These are phyloP conservation scores for Setipinna tenuifilis DNA, from an alignment of 2,797 vertebrate species.

Conservation along the genomic window DNA sequence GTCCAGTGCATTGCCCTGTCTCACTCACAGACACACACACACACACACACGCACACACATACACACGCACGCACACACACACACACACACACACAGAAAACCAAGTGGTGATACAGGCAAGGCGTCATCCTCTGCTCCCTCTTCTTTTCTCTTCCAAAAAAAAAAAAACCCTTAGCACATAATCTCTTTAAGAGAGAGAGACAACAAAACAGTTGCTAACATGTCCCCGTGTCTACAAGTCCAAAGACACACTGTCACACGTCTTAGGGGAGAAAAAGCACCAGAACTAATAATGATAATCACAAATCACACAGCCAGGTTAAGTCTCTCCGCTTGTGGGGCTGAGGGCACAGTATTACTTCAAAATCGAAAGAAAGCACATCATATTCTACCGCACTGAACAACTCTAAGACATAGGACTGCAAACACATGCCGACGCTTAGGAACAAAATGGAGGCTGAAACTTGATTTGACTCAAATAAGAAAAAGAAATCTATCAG, in stretches of 20 bases:
- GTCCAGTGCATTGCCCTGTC: too few relatives aligned
- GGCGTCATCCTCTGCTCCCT: background rate
- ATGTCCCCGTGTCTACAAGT: background rate
- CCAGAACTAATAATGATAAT: background rate
- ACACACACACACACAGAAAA: background rate
- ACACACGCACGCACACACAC: background rate
- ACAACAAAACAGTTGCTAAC: background rate
- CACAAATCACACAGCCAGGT: background rate
- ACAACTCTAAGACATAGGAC: constrained; percentile 17
- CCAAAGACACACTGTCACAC: background rate
- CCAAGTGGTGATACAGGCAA: background rate
- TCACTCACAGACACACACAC: too few relatives aligned
- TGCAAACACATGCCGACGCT: constrained; percentile 7
- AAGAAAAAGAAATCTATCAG: background rate
- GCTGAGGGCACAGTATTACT: constrained; percentile 10
- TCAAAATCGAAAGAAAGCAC: background rate
- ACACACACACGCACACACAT: background rate
- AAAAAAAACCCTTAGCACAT: background rate
- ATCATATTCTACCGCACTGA: background rate
- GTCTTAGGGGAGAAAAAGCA: background rate
- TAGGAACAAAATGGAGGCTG: background rate
- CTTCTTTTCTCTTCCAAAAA: background rate
- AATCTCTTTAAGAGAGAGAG: background rate
- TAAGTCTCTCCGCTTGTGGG: constrained; percentile 8
- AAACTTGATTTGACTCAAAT: background rate